Conservation (phyloP, 2,888 invertebrate species). For the Xiphydria camelus region DNA sequence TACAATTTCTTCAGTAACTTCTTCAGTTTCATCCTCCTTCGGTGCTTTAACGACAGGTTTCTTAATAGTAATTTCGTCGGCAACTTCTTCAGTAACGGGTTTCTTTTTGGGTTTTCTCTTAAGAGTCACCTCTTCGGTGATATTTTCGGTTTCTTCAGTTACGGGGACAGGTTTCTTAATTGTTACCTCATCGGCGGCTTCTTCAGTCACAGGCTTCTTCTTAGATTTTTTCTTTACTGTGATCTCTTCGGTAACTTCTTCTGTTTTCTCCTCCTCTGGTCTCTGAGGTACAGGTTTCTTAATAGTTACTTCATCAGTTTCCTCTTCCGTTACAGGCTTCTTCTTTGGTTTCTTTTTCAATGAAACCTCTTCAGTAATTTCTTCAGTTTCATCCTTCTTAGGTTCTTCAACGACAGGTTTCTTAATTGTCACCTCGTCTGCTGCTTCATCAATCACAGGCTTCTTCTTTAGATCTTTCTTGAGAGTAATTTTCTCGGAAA, state of each 20-base stretch:
- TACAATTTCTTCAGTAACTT: constrained; percentile 57
- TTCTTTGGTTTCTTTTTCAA: constrained; percentile 30
- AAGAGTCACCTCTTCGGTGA: constrained; percentile 20
- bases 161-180: constrained; percentile 38
- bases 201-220: constrained; percentile 38
- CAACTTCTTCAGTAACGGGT: constrained; percentile 26
- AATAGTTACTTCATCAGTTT: constrained; percentile 20
- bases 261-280: constrained; percentile 46
- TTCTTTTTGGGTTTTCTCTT: constrained; percentile 31
- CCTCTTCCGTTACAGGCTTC: constrained; percentile 34
- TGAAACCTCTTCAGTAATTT: constrained; percentile 19
- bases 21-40: constrained; percentile 36
- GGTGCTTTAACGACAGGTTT: constrained; percentile 39
- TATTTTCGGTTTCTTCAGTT: constrained; percentile 29
- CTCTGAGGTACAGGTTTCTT: constrained; percentile 31
- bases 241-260: constrained; percentile 22
- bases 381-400: constrained; percentile 32
- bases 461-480: constrained; percentile 34
- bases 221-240: constrained; percentile 25
- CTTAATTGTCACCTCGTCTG: constrained; percentile 35
- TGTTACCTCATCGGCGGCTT: constrained; percentile 44
- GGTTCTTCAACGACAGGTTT: constrained; percentile 35
- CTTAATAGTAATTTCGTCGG: constrained; percentile 40
- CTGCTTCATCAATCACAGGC: constrained; percentile 30
- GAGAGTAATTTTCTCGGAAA: constrained; percentile 46